Evolutionary conservation across 2,888 invertebrate species (phyloP), one percentile per base, ranked within the genome.

Genomic region (Drosophila koepferae): DNA sequence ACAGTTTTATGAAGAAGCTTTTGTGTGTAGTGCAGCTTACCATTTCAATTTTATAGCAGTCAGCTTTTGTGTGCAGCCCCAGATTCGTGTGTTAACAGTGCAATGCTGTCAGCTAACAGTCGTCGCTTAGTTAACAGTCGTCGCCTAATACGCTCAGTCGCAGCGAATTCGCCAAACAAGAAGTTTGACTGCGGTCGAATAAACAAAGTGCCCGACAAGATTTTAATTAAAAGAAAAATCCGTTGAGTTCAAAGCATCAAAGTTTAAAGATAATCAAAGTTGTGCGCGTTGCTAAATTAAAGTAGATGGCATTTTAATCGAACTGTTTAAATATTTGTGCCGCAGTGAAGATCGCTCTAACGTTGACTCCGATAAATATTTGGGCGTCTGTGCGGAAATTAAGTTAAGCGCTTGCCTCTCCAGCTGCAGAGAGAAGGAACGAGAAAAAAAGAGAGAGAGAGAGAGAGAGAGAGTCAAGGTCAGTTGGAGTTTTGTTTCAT

Each of bases 171-270:
- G 58, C 41, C 46, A 67, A 48, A 34, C 60, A 55, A 72, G 72
- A 77, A 67, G 73, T 72, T 72, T 68, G 74, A 48, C 28, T 38
- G 65, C 70, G 62, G 70, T 58, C 63, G 70, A 74, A 46, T 20
- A 69, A 77, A 73, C 49, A 49, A 55, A 60, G 61, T 34, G 49
- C 3, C 54, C 58, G 31, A 34, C 44, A 28, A 16, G 44, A 60
- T 54, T 23, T 51, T 78, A 73, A 65, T 77, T 63, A 58, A 72
- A 23, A 40, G 34, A 62, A 69, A 58, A 58, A 54, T 38, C 60
- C 79, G 78, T 78, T 77, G 48, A 38, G 54, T 69, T 77, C 38
- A 36, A 77, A 60, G 40, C 46, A 43, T 61, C 38, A 54, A 49
- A 49, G 41, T 46, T 58, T 38, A 63, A 44, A 67, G 44, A 63